phyloP scores from a whole-genome alignment of 2,888 invertebrate genomes.

The Halocaridina rubra region DNA sequence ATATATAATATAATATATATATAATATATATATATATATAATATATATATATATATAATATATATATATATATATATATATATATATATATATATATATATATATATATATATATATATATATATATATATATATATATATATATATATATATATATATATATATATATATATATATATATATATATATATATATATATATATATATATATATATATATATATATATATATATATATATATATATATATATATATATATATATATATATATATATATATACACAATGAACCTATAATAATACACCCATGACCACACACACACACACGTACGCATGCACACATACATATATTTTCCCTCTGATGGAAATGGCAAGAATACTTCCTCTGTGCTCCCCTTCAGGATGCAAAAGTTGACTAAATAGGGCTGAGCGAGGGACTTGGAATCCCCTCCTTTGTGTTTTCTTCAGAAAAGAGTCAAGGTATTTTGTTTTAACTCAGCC shows the following conservation, averaged over 20 bases:
- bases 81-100: slow-evolving; percentile 10
- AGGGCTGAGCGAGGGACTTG: too few species aligned
- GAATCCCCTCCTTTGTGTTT: too few species aligned
- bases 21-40: too few species aligned
- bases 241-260: background rate
- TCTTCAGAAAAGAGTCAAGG: too few species aligned
- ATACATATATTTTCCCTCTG: background rate
- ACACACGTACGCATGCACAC: background rate
- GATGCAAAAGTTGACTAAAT: too few species aligned
- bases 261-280: background rate
- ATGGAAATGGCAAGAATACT: too few species aligned
- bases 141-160: slow-evolving; percentile 15
- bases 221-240: background rate
- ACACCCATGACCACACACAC: background rate
- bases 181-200: background rate
- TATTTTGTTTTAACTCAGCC: too few species aligned
- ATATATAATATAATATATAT: too few species aligned
- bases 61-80: background rate
- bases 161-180: slow-evolving; percentile 14
- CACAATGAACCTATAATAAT: background rate
- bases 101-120: background rate
- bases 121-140: slow-evolving; percentile 11
- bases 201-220: background rate
- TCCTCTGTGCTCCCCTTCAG: too few species aligned
- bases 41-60: too few species aligned